Conservation (phyloP, 37 sponge, comb jelly and placozoan genomes). For the Ephydatia muelleri region DNA sequence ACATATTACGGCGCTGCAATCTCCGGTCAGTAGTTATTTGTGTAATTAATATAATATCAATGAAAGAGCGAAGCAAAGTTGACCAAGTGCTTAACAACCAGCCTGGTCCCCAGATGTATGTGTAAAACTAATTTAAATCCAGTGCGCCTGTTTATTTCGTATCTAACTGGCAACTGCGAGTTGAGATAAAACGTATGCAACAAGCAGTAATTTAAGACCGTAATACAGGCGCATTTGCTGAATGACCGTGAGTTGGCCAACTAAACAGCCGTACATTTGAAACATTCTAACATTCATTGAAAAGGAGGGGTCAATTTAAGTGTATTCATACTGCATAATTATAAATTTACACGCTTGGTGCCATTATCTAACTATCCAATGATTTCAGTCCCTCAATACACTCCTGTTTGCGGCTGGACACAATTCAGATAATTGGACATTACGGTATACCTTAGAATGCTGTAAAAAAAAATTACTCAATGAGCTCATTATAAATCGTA, state of each 20-base stretch:
- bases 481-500: no score
- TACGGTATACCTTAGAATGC: no score
- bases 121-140: conserved; percentile 1
- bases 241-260: conserved; percentile 1
- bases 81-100: conserved; percentile 1
- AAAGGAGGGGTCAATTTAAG: background rate
- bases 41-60: background rate
- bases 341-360: background rate
- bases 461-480: no score
- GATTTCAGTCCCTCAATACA: background rate
- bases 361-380: background rate
- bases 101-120: background rate
- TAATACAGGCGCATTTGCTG: background rate
- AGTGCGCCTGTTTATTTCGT: conserved; percentile 1
- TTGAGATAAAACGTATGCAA: conserved; percentile 1
- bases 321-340: background rate
- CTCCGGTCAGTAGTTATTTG: background rate
- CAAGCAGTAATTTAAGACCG: background rate
- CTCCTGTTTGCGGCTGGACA: no score
- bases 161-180: conserved; percentile 1
- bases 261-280: background rate
- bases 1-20: conserved; percentile 1
- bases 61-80: conserved; percentile 1
- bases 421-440: no score
- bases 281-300: background rate